Percentiles rank a stretch among this genome's conserved stretches.
These are phyloP conservation scores for Hiodon alosoides DNA, from an alignment of 2,113 vertebrate species.

Conservation along the genomic window DNA sequence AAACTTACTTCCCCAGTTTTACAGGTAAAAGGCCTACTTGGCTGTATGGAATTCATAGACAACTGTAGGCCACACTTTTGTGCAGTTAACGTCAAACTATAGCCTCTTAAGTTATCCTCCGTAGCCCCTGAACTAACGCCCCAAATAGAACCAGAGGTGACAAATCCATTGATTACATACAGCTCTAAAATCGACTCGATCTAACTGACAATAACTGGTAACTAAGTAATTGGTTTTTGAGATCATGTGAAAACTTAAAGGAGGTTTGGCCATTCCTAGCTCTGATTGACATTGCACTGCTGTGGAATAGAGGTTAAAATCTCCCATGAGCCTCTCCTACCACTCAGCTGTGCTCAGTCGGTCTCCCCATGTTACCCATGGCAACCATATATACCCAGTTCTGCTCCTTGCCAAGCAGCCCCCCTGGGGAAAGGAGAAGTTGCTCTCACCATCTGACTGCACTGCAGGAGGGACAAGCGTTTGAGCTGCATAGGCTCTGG, in stretches of 20 bases:
- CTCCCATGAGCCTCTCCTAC: conserved; percentile 13
- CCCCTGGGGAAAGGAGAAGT: conserved; percentile 1
- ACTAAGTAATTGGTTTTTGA: too few species aligned
- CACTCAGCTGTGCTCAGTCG: not conserved
- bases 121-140: too few species aligned
- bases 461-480: not conserved
- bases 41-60: too few species aligned
- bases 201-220: too few species aligned
- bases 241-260: not conserved
- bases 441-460: conserved; percentile 13
- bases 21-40: conserved; percentile 50
- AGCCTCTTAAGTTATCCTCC: too few species aligned
- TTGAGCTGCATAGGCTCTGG: not conserved
- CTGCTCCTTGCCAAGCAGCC: conserved; percentile 17
- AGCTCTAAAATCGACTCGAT: too few species aligned
- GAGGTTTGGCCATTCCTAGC: not conserved
- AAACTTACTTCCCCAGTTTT: conserved; percentile 71
- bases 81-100: too few species aligned
- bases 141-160: too few species aligned
- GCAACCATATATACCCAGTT: conserved; percentile 49
- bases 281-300: conserved; percentile 29
- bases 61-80: too few species aligned
- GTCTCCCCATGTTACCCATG: conserved; percentile 47
- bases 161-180: too few species aligned
- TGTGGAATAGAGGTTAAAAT: conserved; percentile 25